Evolutionary conservation across 2,113 vertebrate species (phyloP), one percentile per base, ranked within the genome.

Genomic region (Grus americana): DNA sequence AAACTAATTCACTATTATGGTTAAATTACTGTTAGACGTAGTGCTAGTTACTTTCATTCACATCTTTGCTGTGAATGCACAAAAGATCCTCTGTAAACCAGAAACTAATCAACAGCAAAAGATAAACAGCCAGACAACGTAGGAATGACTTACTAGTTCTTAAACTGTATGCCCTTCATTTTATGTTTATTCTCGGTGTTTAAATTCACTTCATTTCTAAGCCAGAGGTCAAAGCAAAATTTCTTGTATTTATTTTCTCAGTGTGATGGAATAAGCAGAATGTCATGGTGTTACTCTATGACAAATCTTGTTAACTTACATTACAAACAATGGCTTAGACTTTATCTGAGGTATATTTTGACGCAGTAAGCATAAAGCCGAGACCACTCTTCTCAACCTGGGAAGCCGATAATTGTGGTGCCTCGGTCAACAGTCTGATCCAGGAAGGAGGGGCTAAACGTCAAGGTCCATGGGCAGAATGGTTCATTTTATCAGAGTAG

Each of bases 221-320:
- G 44, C 65, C 50, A 68, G 83, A 68, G 65, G 76, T 92, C 58
- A 82, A 84, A 92, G 65, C 57, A 74, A 90, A 95, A 91, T 85
- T 76, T 74, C 82, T 93, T 32, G 59, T 71, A 61, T 94, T 97
- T 92, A 84, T 96, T 94, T 97, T 90, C 68, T 61, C 50, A 86
- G 74, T 67, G 50, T 58, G 79, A 73, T 80, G 57, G 82, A 74
- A 67, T 81, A 92, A 96, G 78, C 74, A 94, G 95, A 70, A 82
- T 27, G 4, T 62, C 88, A 70, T 34, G n/a, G 21, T 62, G 66
- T 83, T 91, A 47, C 91, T 76, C 24, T 34, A 3, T 47, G 88
- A 44, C 57, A 34, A 79, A 27, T 72, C 29, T 27, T 62, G 18
- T 94, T 61, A 86, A 85, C 63, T 84, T 90, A 38, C 46, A 29